Evolutionary conservation across 64 coral and sea anemone genomes (phyloP), one percentile per base, ranked within the genome.

Genomic region (Platygyra sinensis): DNA sequence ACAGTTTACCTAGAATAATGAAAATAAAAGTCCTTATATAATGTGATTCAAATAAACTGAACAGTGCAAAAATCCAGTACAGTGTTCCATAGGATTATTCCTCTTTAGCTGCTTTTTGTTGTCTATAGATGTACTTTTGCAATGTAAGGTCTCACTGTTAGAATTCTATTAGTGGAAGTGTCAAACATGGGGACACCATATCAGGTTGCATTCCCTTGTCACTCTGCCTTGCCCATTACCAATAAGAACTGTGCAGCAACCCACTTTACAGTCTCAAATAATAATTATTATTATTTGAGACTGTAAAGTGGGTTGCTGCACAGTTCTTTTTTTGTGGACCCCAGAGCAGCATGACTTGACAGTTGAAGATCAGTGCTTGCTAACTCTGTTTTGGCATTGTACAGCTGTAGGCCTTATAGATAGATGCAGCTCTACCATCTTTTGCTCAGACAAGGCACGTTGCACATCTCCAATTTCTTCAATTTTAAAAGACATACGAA

Each of bases 161-260:
- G 30, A 8, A 82, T 60, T 32, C 89, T 69, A 91, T 55, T 82
- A 27, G 25, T 60, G 5, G 79, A 82, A 52, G 2, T 80, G 60
- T 89, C 88, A 89, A 71, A 89, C 12, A 80, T 19, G n/a, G 0
- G 88, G 88, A 25, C 30, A 54, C 88, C 88, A 89, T 71, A 78
- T 72, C 14, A 91, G 72, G 54, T 91, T 69, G 71, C 89, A 91
- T n/a, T 91, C 89, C 20, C 79, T 38, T 24, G 78, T 91, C 8
- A 69, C 79, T 83, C 79, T 91, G 33, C 89, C 89, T 81, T 91
- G 24, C 17, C 89, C 89, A 20, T 12, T 14, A 31, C 54, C 25
- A 46, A 83, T 83, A 27, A 31, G 10, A 60, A 59, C 4, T 29
- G 54, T 20, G 20, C 18, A 81, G 64, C 15, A n/a, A 73, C 25